A percentile compares a stretch with the other conserved stretches of the same genome.
phyloP scores from a whole-genome alignment of 2,113 vertebrate genomes.

The Calyptomena viridis region DNA sequence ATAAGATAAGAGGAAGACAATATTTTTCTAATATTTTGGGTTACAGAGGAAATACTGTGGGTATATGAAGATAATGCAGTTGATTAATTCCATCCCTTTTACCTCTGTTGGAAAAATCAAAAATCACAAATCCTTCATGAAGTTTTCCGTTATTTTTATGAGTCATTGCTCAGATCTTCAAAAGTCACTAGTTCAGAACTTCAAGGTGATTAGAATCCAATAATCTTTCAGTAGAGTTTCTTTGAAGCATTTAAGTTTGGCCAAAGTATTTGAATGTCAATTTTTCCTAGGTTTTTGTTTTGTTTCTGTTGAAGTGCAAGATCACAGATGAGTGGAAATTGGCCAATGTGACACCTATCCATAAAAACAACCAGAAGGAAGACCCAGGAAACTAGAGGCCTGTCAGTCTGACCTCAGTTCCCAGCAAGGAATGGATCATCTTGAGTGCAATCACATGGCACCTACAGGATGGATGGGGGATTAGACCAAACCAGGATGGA shows the following conservation, averaged over 20 bases:
- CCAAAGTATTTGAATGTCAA: neutral
- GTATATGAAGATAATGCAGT: neutral
- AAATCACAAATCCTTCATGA: neutral
- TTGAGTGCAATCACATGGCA: too few relatives aligned
- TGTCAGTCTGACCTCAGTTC: too few relatives aligned
- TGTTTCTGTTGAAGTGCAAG: too few relatives aligned
- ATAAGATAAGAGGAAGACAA: neutral
- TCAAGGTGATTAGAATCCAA: neutral
- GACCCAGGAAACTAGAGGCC: too few relatives aligned
- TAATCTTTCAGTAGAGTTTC: neutral
- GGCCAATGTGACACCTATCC: too few relatives aligned
- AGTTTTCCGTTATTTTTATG: neutral
- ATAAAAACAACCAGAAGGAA: too few relatives aligned
- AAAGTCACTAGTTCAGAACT: neutral
- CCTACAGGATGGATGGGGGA: too few relatives aligned
- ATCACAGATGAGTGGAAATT: too few relatives aligned
- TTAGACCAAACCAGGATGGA: too few relatives aligned
- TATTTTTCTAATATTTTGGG: neutral
- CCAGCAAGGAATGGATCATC: too few relatives aligned
- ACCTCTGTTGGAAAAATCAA: neutral
- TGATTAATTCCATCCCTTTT: neutral
- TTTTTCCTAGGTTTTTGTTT: neutral
- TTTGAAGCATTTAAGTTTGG: neutral
- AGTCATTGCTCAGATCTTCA: neutral
- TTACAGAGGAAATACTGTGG: neutral